These are phyloP conservation scores for Pentalonia nigronervosa DNA, from an alignment of 1,140 invertebrate species.

Conservation along the genomic window DNA sequence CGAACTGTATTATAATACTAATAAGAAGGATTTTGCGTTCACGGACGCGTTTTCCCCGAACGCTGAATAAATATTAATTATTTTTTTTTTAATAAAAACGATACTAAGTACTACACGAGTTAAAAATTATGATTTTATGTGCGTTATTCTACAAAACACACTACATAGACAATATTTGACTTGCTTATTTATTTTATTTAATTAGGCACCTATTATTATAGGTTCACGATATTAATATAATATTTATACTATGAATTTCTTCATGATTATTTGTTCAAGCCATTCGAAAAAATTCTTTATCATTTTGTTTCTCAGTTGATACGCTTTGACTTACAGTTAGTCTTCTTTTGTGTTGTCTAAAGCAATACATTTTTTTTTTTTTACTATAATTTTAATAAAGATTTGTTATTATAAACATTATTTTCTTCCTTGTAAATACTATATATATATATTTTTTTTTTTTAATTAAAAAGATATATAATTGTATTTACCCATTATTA, in stretches of 20 bases:
- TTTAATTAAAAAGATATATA: slow-evolving; percentile 9
- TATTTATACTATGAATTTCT: neutral
- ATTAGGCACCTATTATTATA: neutral
- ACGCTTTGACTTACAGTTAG: neutral
- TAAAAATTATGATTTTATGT: neutral
- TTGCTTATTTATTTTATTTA: neutral
- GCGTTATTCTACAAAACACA: neutral
- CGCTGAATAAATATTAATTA: no score
- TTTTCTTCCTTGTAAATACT: neutral
- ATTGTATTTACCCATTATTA: neutral
- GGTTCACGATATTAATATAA: neutral
- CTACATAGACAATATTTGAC: neutral
- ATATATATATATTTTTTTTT: neutral
- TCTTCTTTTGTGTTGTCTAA: neutral
- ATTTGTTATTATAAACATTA: neutral
- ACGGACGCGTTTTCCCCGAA: no score
- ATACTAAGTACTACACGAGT: no score
- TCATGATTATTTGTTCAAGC: neutral
- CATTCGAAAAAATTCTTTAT: neutral
- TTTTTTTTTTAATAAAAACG: no score
- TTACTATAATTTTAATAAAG: neutral
- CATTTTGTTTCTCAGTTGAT: neutral
- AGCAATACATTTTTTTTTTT: neutral
- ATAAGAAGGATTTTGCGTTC: no score
- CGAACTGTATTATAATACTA: neutral